Base-by-base conservation (phyloP, 2,797 vertebrate species). In the Xiphophorus birchmanni region DNA sequence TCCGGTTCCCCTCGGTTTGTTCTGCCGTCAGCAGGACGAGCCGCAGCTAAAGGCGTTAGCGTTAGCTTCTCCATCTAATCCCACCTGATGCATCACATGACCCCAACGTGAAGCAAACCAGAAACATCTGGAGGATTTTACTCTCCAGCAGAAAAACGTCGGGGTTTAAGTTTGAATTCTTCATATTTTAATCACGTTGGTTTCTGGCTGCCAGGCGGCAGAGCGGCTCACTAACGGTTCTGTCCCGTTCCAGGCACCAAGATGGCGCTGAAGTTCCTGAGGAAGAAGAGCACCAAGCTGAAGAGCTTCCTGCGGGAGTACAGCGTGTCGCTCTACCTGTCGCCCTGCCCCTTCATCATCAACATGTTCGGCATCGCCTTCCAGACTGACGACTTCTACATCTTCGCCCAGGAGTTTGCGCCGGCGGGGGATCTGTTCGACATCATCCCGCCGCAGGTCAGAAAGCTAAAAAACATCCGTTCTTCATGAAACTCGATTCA, bases 321-420 rank as follows among this genome's bases (percentile, higher is more conserved):
- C 90, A 96, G 95, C 93, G 87, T 95, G 81, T 96, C 96, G 0
- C 95, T 96, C 3, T 97, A 95, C 88, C 92, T 96, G 85, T 96
- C 95, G 4, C 94, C 96, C 42, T 96, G 96, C 56, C 95, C 96
- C 8, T 96, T 96, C 92, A 96, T 96, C 91, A 96, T 96, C 90
- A 96, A 94, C 93, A 96, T 96, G 95, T 95, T 93, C n/a, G 96
- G 95, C 83, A 96, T 96, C 26, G 94, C 95, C 86, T 96, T 96
- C 42, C 95, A 96, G 75, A 96, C 96, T 0, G 95, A 96, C 8
- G 95, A 96, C 7, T 95, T 92, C 92, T 96, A 96, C 87, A 91
- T 96, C 87, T 96, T 96, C 21, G 96, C 95, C 52, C 96, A 96
- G 89, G 96, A 96, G 93, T 96, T 94, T 21, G 96, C 96, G 0